Base-by-base conservation (phyloP, 2,888 invertebrate genomes). In the Prenolepis imparis region DNA sequence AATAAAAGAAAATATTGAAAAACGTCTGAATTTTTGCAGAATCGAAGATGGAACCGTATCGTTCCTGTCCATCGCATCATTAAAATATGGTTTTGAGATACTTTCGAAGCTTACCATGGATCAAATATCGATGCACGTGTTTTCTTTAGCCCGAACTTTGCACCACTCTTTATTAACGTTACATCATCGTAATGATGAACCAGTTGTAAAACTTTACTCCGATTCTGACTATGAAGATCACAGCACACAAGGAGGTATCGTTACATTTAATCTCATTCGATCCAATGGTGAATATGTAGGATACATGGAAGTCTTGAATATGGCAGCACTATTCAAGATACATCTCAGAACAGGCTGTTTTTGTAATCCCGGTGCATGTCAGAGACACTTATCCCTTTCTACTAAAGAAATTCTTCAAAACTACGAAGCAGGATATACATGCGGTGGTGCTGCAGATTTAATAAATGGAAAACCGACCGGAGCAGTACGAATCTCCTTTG, bases 341-440 rank as follows among this genome's bases (percentile, higher is more conserved):
- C 97, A 97, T 89, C 94, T 99, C 59, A 96, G 99, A 87, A 98
- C 98, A 1, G 99, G 99, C 0, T 99, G 99, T 94, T 98, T 99
- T 94, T 99, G 99, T 94, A 99, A 99, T 95, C 97, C 98, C 1
- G 99, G 99, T 18, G 98, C 99, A 1, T 99, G 99, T 93, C 98
- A 98, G 93, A 95, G 96, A 70, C 97, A 98, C 92, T 95, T 99
- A 66, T 95, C 95, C 9, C 95, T 98, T 11, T 95, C 96, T 0
- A 96, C 97, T 74, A 95, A 96, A 18, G 97, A 97, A 80, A 95
- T 99, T 88, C 96, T 96, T 90, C 95, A 96, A 44, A 98, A 98
- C 94, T 98, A 97, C 94, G 96, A 97, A 96, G 96, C 97, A 3
- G 99, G 99, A 0, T 99, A 99, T 94, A 97, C 98, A 59, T 99